These are phyloP conservation scores for Hydraecia micacea DNA, from an alignment of 2,888 invertebrate genomes.

Conservation along the genomic window DNA sequence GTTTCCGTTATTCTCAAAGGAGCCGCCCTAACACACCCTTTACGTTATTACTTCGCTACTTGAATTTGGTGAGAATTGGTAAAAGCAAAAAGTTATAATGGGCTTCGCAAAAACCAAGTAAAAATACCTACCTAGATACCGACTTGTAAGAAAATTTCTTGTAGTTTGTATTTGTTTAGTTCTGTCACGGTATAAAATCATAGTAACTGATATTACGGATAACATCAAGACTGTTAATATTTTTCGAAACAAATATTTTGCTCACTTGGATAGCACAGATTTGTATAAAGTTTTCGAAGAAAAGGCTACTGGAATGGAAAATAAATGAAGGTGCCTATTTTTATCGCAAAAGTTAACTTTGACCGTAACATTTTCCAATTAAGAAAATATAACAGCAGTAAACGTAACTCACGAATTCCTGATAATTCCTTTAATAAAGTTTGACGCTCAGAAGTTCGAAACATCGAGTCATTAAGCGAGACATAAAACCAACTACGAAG, in stretches of 20 bases:
- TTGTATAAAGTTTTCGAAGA: neutral
- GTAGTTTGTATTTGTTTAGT: neutral
- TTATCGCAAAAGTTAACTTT: constrained; percentile 15
- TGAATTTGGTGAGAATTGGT: constrained; percentile 47
- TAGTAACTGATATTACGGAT: neutral
- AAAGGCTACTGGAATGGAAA: neutral
- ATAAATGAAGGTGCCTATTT: constrained; percentile 6
- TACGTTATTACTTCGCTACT: constrained; percentile 40
- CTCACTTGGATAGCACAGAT: too few species aligned
- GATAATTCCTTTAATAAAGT: constrained; percentile 62
- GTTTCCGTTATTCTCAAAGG: constrained; percentile 60
- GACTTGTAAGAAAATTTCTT: neutral
- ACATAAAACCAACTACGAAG: constrained; percentile 78
- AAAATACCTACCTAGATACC: neutral
- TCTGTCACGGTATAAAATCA: neutral
- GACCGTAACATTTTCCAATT: constrained; percentile 40
- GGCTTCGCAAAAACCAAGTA: constrained; percentile 14
- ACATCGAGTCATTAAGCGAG: constrained; percentile 68
- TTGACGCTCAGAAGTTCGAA: constrained; percentile 59
- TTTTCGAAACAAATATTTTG: neutral
- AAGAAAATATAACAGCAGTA: constrained; percentile 37
- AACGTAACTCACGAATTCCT: constrained; percentile 41
- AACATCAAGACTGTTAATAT: too few species aligned
- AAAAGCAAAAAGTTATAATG: constrained; percentile 47
- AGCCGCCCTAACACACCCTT: constrained; percentile 48